Evolutionary conservation across 2,888 invertebrate species (phyloP).

Genomic region (Thysanoteuthis rhombus): DNA sequence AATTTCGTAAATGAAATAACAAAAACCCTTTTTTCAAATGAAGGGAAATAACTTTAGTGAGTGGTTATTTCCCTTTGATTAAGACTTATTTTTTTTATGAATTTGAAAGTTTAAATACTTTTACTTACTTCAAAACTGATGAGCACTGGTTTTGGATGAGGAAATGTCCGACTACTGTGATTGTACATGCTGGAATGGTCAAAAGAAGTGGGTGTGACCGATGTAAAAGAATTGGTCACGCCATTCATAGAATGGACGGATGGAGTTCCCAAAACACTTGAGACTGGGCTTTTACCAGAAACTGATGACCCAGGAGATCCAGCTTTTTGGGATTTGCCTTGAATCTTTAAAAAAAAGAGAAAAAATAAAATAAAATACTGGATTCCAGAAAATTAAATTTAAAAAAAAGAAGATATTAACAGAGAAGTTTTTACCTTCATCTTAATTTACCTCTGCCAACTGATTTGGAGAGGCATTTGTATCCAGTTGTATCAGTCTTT

Average conservation of each 20-base stretch:
- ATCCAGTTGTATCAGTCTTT: too few relatives aligned
- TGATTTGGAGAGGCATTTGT: too few relatives aligned
- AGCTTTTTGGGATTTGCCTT: conserved; percentile 23
- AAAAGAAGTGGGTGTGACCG: conserved; percentile 36
- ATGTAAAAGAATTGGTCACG: conserved; percentile 34
- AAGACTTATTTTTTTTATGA: not conserved
- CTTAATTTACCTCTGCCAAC: too few relatives aligned
- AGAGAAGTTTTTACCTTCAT: too few relatives aligned
- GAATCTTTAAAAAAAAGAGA: not conserved
- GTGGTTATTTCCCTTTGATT: too few relatives aligned
- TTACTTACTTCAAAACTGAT: conserved; percentile 52
- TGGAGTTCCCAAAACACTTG: conserved; percentile 54
- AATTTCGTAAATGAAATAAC: too few relatives aligned
- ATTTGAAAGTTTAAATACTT: not conserved
- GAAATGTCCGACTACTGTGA: conserved; percentile 37
- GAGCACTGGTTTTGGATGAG: conserved; percentile 54
- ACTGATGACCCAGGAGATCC: not conserved
- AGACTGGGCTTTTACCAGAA: conserved; percentile 41
- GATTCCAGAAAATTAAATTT: not conserved
- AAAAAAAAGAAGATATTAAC: not conserved
- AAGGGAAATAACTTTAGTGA: too few relatives aligned
- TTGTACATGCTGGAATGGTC: conserved; percentile 34
- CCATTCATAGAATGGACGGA: conserved; percentile 51
- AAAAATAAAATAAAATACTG: not conserved
- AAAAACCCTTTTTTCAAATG: too few relatives aligned